Evolutionary conservation across 2,888 invertebrate genomes (phyloP), one percentile per base, ranked within the genome.

Genomic region (Choreutis nemorana): DNA sequence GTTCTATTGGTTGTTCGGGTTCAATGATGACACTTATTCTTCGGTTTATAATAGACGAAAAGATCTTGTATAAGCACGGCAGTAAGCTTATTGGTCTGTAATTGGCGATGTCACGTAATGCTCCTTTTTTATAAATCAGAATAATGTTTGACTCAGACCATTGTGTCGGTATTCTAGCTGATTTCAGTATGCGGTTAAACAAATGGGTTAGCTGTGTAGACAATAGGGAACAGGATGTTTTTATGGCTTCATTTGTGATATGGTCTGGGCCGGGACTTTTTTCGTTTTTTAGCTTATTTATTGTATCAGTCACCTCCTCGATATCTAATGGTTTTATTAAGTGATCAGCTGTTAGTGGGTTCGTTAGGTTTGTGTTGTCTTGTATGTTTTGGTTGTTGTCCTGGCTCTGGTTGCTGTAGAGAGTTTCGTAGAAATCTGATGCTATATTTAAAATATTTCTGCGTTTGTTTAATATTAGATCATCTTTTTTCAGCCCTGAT

Each of bases 101-200:
- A 16, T 34, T 37, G 7, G 23, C 24, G 11, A 34, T 31, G 21
- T 31, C 29, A 7, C 26, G 18, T 24, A 26, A 25, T 14, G 36
- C 30, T 14, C 39, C 39, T 10, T 35, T 32, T 32, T 34, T 33
- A 12, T 32, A 32, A 3, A 32, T 14, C 4, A 32, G 9, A 12
- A 26, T 32, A 4, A 32, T 32, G 10, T 29, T 26, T 10, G 32
- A 32, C 18, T 29, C 26, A 2, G 29, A 26, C 29, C 29, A 32
- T 16, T 32, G 29, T 2, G 29, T n/a, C 9, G 32, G 32, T 14
- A 18, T 32, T n/a, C 22, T 8, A 5, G 14, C n/a, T 7, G 14
- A 13, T 12, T 29, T 7, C 9, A 29, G 18, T 8, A 32, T 23
- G n/a, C 11, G 14, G 9, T 32, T 32, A 14, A 32, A 32, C 13